Base-by-base conservation (phyloP, 2,113 vertebrate genomes). In the Melanerpes formicivorus region DNA sequence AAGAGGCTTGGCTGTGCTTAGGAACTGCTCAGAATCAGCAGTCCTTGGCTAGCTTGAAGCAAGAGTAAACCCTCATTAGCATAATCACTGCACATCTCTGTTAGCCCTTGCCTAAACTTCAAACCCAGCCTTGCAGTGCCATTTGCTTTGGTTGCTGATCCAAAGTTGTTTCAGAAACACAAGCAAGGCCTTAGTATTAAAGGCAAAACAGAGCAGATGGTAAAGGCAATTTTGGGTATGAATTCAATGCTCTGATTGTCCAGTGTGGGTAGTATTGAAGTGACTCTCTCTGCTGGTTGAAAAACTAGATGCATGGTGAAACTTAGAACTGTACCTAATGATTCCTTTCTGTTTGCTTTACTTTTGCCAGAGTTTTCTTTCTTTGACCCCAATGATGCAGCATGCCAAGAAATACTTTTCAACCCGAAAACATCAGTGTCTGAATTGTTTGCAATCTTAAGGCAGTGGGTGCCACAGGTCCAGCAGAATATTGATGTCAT, bases 381-480 rank as follows among this genome's bases (percentile, higher is more conserved):
- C 97, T 99, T 99, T 8, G 99, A 99, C 97, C 99, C 99, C 18
- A 98, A 98, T 81, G 99, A 99, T 89, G 98, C 98, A 5, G 98
- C 98, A 42, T 99, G 99, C 95, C 98, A 98, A 83, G 98, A 98
- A 94, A 98, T 99, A 93, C 98, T 99, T 90, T 97, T 98, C 37
- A 97, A 99, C 93, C 98, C 99, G 21, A 97, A 97, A 96, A 99
- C 99, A 65, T 98, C 98, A 19, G 98, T 99, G 70, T 98, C 99
- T 6, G 99, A 99, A 97, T 97, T 99, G 92, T 99, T 99, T 90
- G 99, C 99, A 44, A 98, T 99, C 80, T 98, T 99, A 93, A 98
- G 99, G 78, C 99, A 99, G 66, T 99, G 99, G 99, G 99, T 99
- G 86, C 99, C 99, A 29, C 99, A 99, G 95, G 99, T 99, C 72